Conservation (phyloP, 2,797 vertebrate species). For the Lophotriccus pileatus region DNA sequence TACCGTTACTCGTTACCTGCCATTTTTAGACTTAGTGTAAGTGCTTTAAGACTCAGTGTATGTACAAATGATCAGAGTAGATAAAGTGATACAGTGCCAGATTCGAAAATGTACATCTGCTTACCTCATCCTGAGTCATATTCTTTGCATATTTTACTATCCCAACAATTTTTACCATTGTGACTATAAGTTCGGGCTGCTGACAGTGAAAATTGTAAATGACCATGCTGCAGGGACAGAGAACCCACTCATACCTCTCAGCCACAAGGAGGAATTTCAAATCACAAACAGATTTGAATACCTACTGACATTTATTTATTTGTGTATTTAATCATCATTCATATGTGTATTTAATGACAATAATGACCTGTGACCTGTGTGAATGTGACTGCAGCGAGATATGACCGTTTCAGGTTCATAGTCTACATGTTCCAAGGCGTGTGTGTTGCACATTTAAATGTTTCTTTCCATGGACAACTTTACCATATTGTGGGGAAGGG, state of each 20-base stretch:
- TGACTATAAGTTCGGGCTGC: background rate
- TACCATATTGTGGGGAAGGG: background rate
- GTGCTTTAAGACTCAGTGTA: background rate
- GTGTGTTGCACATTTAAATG: background rate
- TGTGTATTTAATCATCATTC: background rate
- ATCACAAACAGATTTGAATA: background rate
- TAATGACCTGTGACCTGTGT: background rate
- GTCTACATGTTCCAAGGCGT: background rate
- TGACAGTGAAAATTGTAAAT: background rate
- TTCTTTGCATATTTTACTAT: background rate
- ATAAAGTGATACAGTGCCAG: background rate
- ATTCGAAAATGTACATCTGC: background rate
- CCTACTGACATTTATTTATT: background rate
- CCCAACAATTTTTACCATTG: background rate
- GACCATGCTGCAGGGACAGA: background rate
- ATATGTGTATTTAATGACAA: background rate
- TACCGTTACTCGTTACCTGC: background rate
- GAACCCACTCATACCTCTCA: background rate
- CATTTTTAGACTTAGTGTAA: background rate
- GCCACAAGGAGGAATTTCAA: background rate
- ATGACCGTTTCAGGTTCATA: background rate
- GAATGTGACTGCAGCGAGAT: background rate
- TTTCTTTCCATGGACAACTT: constrained; percentile 24
- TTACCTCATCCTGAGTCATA: background rate
- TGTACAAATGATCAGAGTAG: background rate